Evolutionary conservation across 2,113 vertebrate species (phyloP).

Genomic region (Toxotes jaculatrix): DNA sequence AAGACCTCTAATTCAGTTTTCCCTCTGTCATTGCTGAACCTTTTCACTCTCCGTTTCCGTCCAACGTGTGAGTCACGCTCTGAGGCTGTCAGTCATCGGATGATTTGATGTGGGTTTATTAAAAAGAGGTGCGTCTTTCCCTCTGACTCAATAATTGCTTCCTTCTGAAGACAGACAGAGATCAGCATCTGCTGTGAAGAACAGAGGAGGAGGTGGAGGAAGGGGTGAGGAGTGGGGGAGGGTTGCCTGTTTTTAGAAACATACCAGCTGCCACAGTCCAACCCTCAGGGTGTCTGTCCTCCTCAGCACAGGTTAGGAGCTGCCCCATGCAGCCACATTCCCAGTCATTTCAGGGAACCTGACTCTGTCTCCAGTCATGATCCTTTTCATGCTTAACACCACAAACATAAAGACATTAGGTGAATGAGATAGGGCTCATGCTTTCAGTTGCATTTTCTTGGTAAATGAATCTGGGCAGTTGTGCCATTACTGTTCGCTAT

Average conservation of each 20-base stretch:
- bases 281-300: constrained; percentile 71
- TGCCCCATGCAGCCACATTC: constrained; percentile 52
- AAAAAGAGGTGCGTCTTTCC: constrained; percentile 70
- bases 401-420: constrained; percentile 14
- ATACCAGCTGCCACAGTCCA: constrained; percentile 67
- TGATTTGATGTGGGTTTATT: constrained; percentile 74
- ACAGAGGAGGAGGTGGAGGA: constrained; percentile 43
- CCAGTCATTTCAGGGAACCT: constrained; percentile 61
- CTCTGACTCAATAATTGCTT: constrained; percentile 81
- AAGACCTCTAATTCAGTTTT: constrained; percentile 43
- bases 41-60: constrained; percentile 56
- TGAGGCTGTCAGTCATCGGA: constrained; percentile 69
- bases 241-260: constrained; percentile 79
- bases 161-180: constrained; percentile 71
- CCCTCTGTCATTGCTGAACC: constrained; percentile 34
- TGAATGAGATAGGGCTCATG: neutral
- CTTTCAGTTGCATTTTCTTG: constrained; percentile 7
- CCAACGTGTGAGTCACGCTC: constrained; percentile 70
- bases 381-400: constrained; percentile 36
- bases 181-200: constrained; percentile 75
- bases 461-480: neutral
- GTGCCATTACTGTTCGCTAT: too few species aligned
- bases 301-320: constrained; percentile 74
- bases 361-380: constrained; percentile 51
- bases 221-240: neutral